Evolutionary conservation across 2,113 vertebrate species (phyloP), one percentile per base, ranked within the genome.

Genomic region (Leiothrix lutea): DNA sequence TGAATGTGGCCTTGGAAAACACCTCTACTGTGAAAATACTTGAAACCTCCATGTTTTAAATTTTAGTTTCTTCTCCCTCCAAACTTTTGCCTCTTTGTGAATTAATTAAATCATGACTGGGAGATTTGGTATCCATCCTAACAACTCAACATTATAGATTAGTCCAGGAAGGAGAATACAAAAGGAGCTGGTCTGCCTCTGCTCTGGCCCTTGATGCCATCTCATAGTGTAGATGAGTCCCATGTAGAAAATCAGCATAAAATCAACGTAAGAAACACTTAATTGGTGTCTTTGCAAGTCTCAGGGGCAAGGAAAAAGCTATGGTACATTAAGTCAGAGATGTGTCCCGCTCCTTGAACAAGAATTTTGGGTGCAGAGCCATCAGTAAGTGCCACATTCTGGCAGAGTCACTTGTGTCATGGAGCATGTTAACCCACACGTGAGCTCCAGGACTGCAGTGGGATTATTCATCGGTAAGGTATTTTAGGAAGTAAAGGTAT

Each of bases 401-500:
- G 74, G 50, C 70, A 29, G 8, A 70, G 38, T 75, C 36, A 17
- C 51, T 84, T 2, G 5, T 94, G 81, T 54, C 64, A 10, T 56
- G 60, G 67, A 83, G 60, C 71, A 8, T 77, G 62, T 90, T 86
- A 92, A 66, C 92, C 86, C 95, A 92, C 87, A 90, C 5, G 70
- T 93, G 90, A 95, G 71, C 74, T 92, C 62, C 45, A 38, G 51
- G 90, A 54, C 81, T 82, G 91, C 71, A 58, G 60, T 31, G 62
- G 93, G 95, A 97, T 97, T 96, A 97, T 90, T 97, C 81, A 85
- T 66, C 1, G 35, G 73, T 95, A 97, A 96, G 93, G 85, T 95
- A 95, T 97, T 96, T 96, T 97, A 94, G 89, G 95, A 97, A 96
- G 86, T 96, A 95, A 97, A 95, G 94, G 91, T 95, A 91, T 93